Evolutionary conservation across 2,888 invertebrate genomes (phyloP).

Genomic region (Lasioglossum oenotherae): DNA sequence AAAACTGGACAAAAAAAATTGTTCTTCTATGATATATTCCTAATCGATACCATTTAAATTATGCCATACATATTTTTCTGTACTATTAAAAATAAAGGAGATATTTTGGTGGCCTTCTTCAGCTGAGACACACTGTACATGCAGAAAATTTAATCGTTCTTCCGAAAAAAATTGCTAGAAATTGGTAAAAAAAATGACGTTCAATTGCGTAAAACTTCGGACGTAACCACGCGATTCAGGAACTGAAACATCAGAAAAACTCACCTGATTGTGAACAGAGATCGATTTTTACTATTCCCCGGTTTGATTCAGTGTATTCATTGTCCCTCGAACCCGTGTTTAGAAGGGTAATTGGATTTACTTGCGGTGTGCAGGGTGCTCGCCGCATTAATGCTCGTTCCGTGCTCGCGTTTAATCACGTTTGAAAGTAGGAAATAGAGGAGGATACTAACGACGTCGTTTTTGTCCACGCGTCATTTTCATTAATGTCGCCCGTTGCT

Average conservation of each 20-base stretch:
- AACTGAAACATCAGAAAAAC: constrained; percentile 17
- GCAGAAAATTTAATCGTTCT: background rate
- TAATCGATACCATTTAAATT: too few species aligned
- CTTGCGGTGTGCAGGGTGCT: background rate
- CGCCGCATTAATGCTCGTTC: constrained; percentile 19
- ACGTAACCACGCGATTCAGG: background rate
- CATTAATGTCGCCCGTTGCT: constrained; percentile 27
- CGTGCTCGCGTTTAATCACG: constrained; percentile 48
- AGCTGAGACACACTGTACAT: too few species aligned
- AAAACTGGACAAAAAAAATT: too few species aligned
- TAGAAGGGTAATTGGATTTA: constrained; percentile 25
- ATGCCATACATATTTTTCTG: too few species aligned
- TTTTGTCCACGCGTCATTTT: constrained; percentile 45
- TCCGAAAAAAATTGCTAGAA: background rate
- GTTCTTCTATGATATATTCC: too few species aligned
- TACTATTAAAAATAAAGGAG: too few species aligned
- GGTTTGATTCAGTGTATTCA: background rate
- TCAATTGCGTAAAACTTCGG: background rate
- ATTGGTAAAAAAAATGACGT: background rate
- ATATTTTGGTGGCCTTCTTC: too few species aligned
- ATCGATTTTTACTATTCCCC: background rate
- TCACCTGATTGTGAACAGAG: constrained; percentile 38
- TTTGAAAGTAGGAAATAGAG: constrained; percentile 32
- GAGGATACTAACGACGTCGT: constrained; percentile 33
- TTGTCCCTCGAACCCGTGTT: constrained; percentile 1